Evolutionary conservation across 2,113 vertebrate genomes (phyloP).

Genomic region (Callipepla squamata): DNA sequence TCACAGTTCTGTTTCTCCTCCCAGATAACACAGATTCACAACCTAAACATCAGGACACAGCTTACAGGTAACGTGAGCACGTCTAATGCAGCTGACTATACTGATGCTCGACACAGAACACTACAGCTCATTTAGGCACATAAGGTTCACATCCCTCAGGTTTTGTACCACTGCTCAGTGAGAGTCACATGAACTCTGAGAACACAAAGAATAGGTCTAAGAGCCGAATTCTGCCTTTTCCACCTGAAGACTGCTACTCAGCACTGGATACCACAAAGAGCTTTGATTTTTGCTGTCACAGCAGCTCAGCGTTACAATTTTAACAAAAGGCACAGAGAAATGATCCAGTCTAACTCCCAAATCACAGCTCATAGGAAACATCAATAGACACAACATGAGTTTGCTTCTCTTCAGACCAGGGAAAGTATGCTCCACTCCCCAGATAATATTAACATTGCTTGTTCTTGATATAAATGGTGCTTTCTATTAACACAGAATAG

Average conservation of each 20-base stretch:
- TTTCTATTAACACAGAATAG: not conserved
- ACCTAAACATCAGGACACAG: not conserved
- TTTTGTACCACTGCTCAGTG: not conserved
- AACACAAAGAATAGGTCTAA: not conserved
- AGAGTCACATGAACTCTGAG: not conserved
- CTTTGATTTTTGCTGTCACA: not conserved
- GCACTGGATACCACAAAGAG: rapidly evolving
- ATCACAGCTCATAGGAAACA: rapidly evolving
- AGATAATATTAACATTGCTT: not conserved
- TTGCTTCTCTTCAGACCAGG: not conserved
- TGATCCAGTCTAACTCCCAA: not conserved
- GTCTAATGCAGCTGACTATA: rapidly evolving
- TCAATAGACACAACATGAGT: not conserved
- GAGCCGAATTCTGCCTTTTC: not conserved
- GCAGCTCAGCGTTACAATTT: not conserved
- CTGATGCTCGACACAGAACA: not conserved
- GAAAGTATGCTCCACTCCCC: not conserved
- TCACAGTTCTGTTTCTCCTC: not conserved
- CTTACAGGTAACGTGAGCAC: not conserved
- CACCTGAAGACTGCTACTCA: rapidly evolving
- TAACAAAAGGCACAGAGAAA: not conserved
- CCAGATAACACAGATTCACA: not conserved
- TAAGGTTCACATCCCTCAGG: not conserved
- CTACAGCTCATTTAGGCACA: not conserved
- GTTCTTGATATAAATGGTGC: not conserved